Evolutionary conservation across 2,113 vertebrate species (phyloP).

Genomic region (Calidris pygmaea): DNA sequence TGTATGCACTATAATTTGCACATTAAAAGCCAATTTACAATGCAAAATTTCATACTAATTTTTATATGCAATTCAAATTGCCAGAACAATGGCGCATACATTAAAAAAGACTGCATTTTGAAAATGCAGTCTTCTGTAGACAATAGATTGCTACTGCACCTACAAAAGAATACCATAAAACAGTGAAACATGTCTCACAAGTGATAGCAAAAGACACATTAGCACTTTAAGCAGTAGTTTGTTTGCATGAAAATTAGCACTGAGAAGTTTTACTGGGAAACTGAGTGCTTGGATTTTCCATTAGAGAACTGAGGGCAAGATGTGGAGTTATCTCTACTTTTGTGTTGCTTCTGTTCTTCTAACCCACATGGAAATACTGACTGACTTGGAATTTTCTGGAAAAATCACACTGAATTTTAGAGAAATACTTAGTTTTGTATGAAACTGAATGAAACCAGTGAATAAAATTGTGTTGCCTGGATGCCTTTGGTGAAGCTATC

Average conservation of each 20-base stretch:
- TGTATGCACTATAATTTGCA: neutral
- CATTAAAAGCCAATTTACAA: constrained; percentile 28
- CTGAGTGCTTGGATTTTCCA: neutral
- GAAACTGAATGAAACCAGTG: neutral
- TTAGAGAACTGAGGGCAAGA: neutral
- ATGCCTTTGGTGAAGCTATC: neutral
- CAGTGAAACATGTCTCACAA: neutral
- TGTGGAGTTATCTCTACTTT: neutral
- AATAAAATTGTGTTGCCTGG: neutral
- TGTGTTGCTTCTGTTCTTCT: neutral
- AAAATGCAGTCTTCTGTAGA: neutral
- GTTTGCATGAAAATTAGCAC: constrained; percentile 19
- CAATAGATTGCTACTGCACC: neutral
- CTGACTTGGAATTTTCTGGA: neutral
- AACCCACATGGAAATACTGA: neutral
- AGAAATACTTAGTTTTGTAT: neutral
- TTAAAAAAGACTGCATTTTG: neutral
- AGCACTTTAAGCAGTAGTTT: neutral
- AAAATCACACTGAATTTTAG: neutral
- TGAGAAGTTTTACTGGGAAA: constrained; percentile 17
- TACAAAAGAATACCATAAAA: neutral
- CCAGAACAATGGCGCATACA: neutral
- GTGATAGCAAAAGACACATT: constrained; percentile 10
- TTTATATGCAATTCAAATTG: constrained; percentile 22
- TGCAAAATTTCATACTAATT: constrained; percentile 15